A percentile compares a stretch with the other conserved stretches of the same genome.
Conservation (phyloP, 1,140 invertebrate genomes). For the Drosophila lowei region DNA sequence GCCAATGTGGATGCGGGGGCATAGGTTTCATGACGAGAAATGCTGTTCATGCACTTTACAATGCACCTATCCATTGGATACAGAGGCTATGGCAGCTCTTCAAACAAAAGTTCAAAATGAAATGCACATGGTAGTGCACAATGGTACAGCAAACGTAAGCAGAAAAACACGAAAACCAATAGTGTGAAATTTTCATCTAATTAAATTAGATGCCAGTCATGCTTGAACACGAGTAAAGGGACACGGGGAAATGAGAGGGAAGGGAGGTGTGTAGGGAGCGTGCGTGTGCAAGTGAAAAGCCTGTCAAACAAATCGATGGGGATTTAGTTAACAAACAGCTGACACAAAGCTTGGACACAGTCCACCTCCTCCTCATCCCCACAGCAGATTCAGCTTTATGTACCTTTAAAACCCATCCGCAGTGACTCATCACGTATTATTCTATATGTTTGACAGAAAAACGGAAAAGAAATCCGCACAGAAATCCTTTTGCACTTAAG, state of each 20-base stretch:
- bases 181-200: slow-evolving; percentile 70
- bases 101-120: slow-evolving; percentile 4
- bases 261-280: background rate
- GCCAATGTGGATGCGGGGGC: background rate
- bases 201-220: slow-evolving; percentile 73
- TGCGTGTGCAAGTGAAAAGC: slow-evolving; percentile 54
- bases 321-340: slow-evolving; percentile 47
- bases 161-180: slow-evolving; percentile 34
- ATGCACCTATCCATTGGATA: background rate
- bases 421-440: slow-evolving; percentile 35
- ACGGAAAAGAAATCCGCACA: background rate
- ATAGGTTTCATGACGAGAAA: background rate
- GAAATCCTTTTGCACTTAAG: no score
- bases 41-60: slow-evolving; percentile 1
- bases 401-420: slow-evolving; percentile 14
- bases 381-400: slow-evolving; percentile 17
- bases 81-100: background rate
- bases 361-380: background rate
- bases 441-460: slow-evolving; percentile 10
- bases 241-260: background rate
- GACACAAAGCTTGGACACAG: slow-evolving; percentile 32
- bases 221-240: slow-evolving; percentile 31
- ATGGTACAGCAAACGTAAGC: slow-evolving; percentile 4
- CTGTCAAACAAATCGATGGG: slow-evolving; percentile 74
- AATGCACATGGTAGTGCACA: slow-evolving; percentile 4